phyloP scores from a whole-genome alignment of 2,888 invertebrate genomes.

The Drosophila lutescens region DNA sequence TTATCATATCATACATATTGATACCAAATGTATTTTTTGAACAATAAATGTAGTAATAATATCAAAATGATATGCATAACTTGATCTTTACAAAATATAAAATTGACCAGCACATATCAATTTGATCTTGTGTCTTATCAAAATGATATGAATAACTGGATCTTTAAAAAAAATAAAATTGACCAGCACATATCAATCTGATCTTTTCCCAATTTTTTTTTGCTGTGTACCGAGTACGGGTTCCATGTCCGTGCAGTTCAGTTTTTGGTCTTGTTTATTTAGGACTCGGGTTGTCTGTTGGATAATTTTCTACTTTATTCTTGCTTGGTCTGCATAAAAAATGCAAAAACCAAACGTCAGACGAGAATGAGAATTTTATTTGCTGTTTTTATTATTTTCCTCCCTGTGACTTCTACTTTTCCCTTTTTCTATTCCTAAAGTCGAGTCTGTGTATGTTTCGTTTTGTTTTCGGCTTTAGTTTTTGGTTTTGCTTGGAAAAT shows the following conservation, averaged over 20 bases:
- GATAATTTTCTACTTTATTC: slow-evolving; percentile 51
- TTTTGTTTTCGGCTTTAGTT: slow-evolving; percentile 56
- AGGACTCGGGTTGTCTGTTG: slow-evolving; percentile 53
- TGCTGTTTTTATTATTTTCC: slow-evolving; percentile 46
- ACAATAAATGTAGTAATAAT: no score
- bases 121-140: no score
- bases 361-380: slow-evolving; percentile 47
- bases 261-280: slow-evolving; percentile 72
- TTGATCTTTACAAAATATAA: no score
- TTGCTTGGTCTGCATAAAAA: slow-evolving; percentile 48
- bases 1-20: no score
- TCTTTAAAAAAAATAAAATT: no score
- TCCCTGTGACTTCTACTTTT: slow-evolving; percentile 28
- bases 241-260: slow-evolving; percentile 44
- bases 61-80: no score
- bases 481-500: slow-evolving; percentile 42
- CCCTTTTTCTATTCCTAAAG: slow-evolving; percentile 2
- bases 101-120: no score
- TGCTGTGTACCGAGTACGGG: neutral
- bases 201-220: no score
- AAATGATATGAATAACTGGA: no score
- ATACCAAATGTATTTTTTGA: no score
- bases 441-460: slow-evolving; percentile 4
- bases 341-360: slow-evolving; percentile 50
- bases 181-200: no score